Conservation (phyloP, 2,888 invertebrate species). For the Chamaedrilus cognettii region DNA sequence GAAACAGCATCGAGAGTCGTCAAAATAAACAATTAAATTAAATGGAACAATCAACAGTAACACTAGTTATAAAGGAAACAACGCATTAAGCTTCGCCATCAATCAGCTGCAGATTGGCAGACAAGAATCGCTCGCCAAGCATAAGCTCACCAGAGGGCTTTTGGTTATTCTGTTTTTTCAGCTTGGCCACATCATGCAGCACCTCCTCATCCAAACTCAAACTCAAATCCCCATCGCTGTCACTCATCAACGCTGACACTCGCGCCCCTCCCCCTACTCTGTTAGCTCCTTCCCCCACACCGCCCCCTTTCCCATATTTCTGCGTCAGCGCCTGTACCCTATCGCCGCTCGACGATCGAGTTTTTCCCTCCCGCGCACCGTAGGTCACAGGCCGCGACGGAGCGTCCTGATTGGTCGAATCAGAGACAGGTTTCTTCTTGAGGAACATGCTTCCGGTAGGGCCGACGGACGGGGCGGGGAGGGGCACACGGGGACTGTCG, state of each 20-base stretch:
- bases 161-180: constrained; percentile 17
- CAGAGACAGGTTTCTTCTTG: constrained; percentile 12
- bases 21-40: background rate
- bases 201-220: constrained; percentile 35
- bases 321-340: background rate
- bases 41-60: background rate
- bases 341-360: background rate
- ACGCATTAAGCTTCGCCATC: too few relatives aligned
- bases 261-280: background rate
- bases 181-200: constrained; percentile 25
- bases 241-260: constrained; percentile 20
- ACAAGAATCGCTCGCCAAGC: background rate
- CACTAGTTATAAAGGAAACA: background rate
- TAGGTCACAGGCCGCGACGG: background rate
- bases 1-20: too few relatives aligned
- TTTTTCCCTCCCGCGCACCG: background rate
- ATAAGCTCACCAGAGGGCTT: background rate
- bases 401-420: background rate
- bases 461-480: too few relatives aligned
- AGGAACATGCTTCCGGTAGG: constrained; percentile 13
- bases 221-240: constrained; percentile 32
- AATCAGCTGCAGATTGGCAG: background rate
- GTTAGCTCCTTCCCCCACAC: background rate
- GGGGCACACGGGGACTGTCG: background rate
- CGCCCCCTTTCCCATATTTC: background rate